These are phyloP conservation scores for Helogale parvula DNA, from an alignment of 2,113 vertebrate genomes.

Conservation along the genomic window DNA sequence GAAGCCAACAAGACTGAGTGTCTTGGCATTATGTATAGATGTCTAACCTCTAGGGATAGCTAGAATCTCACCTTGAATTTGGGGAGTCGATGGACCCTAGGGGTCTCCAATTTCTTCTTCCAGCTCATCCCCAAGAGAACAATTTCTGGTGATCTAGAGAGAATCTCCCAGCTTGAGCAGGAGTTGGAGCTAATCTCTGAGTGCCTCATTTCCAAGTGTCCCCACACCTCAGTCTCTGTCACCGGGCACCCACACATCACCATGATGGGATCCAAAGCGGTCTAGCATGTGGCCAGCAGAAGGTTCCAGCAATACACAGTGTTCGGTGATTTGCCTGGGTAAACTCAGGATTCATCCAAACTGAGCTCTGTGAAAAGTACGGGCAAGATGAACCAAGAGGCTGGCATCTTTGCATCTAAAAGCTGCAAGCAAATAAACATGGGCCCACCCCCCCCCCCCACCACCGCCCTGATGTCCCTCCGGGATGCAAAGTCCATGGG, in stretches of 20 bases:
- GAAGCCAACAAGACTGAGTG: neutral
- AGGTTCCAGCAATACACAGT: neutral
- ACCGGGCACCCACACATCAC: rapidly evolving
- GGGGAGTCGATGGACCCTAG: neutral
- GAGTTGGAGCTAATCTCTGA: neutral
- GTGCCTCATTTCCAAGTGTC: neutral
- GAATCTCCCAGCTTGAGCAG: neutral
- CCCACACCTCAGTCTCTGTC: neutral
- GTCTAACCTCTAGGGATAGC: neutral
- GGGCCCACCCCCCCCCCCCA: neutral
- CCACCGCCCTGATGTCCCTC: neutral
- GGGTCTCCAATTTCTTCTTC: neutral
- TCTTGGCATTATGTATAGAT: neutral
- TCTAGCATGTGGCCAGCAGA: neutral
- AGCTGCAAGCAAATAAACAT: rapidly evolving
- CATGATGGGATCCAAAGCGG: rapidly evolving
- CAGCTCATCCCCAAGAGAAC: neutral
- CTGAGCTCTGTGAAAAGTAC: neutral
- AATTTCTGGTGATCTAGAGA: neutral
- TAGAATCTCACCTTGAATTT: neutral
- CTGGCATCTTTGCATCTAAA: rapidly evolving
- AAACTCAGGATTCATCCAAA: neutral
- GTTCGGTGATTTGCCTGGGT: neutral
- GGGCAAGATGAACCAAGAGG: neutral
- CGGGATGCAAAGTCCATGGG: rapidly evolving